Percentiles rank a stretch among this genome's conserved stretches.
Conservation (phyloP, 2,888 invertebrate genomes). For the Tromatobia lineatoria region DNA sequence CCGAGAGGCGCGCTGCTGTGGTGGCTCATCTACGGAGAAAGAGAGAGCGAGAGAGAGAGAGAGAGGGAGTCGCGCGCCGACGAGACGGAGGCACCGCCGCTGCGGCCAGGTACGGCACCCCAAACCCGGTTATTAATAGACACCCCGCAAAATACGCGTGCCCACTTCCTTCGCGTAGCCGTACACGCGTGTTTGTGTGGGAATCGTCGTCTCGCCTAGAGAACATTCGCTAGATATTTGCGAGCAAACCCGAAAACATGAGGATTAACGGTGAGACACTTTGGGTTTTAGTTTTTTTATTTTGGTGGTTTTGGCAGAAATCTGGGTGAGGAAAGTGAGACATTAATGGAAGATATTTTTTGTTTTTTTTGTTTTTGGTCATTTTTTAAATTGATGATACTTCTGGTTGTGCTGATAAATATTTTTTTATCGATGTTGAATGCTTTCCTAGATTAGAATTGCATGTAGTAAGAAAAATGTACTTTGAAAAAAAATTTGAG, state of each 20-base stretch:
- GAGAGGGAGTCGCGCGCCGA: conserved; percentile 66
- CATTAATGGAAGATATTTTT: too few relatives aligned
- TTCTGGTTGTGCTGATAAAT: too few relatives aligned
- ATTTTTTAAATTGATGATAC: too few relatives aligned
- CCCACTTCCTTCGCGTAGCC: neutral
- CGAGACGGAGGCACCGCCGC: conserved; percentile 66
- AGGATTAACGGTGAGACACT: neutral
- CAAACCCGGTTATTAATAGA: conserved; percentile 85
- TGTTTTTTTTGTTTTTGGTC: too few relatives aligned
- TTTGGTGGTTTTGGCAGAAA: neutral
- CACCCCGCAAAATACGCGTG: conserved; percentile 66
- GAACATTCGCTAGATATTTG: conserved; percentile 82
- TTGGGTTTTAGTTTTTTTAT: neutral
- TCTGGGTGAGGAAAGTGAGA: too few relatives aligned
- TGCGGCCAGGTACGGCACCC: conserved; percentile 85
- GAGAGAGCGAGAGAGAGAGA: conserved; percentile 63
- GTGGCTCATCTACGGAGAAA: conserved; percentile 74
- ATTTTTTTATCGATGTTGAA: too few relatives aligned
- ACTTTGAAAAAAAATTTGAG: too few relatives aligned
- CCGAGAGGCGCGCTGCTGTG: conserved; percentile 76
- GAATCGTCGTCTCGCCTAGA: conserved; percentile 1
- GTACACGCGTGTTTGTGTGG: conserved; percentile 5
- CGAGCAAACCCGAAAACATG: conserved; percentile 58
- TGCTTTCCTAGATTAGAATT: too few relatives aligned
- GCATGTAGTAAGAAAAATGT: too few relatives aligned